Evolutionary conservation across 1,140 invertebrate species (phyloP).

Genomic region (Potamilus streckersoni): DNA sequence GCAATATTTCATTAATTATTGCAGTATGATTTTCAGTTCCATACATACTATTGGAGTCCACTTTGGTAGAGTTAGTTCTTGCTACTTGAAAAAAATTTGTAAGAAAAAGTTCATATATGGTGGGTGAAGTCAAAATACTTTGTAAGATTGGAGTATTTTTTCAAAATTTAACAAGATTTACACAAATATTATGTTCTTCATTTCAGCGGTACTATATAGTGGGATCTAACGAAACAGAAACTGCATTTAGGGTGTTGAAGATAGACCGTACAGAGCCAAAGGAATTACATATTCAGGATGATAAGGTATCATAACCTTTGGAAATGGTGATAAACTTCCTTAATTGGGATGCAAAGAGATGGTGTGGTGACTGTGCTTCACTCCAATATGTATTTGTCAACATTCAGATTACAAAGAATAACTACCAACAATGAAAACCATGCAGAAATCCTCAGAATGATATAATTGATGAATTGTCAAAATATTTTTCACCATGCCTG

Average conservation of each 20-base stretch:
- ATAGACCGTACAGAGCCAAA: conserved; percentile 90
- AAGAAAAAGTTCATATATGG: not conserved
- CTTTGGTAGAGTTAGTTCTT: not conserved
- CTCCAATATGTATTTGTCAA: too few species aligned
- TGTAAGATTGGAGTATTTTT: not conserved
- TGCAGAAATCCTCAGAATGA: too few species aligned
- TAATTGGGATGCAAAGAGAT: too few species aligned
- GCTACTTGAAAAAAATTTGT: not conserved
- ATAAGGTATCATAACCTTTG: conserved; percentile 72
- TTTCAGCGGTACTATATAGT: conserved; percentile 84
- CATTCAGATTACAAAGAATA: too few species aligned
- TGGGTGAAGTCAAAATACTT: not conserved
- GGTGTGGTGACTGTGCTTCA: too few species aligned
- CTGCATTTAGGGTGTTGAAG: conserved; percentile 90
- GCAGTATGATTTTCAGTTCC: not conserved
- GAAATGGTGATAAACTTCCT: too few species aligned
- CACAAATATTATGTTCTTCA: conserved; percentile 33
- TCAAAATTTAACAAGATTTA: not conserved
- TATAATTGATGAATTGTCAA: too few species aligned
- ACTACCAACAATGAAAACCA: too few species aligned
- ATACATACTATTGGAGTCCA: not conserved
- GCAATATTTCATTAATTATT: too few species aligned
- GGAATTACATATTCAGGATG: conserved; percentile 86
- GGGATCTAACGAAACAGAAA: conserved; percentile 94
- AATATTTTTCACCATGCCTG: too few species aligned